These are phyloP conservation scores for Tylochromis polylepis DNA, from an alignment of 2,113 vertebrate species.

Conservation along the genomic window DNA sequence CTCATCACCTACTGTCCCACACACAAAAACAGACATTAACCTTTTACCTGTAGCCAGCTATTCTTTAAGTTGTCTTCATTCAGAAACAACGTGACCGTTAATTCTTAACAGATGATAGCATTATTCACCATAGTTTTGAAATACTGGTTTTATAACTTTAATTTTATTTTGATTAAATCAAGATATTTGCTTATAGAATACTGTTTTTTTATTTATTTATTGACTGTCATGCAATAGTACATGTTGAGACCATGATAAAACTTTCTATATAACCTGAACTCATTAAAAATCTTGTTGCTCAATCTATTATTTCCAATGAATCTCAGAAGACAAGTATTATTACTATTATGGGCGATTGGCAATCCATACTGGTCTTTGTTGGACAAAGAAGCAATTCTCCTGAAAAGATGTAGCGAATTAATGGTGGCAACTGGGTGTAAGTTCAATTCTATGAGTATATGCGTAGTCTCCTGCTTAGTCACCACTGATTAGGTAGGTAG, in stretches of 20 bases:
- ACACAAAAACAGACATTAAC: neutral
- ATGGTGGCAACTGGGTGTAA: neutral
- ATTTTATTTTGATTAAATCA: neutral
- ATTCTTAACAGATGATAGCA: neutral
- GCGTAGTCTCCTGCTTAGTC: neutral
- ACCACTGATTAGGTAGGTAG: fast-evolving
- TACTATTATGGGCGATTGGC: neutral
- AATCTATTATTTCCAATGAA: neutral
- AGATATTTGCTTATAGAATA: neutral
- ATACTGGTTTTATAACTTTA: neutral
- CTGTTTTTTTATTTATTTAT: neutral
- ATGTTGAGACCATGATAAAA: neutral
- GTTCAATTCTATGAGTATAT: neutral
- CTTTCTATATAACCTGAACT: neutral
- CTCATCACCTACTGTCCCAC: neutral
- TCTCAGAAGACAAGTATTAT: neutral
- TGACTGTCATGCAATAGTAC: fast-evolving
- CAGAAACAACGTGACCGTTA: neutral
- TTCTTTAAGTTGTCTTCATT: neutral
- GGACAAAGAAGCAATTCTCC: neutral
- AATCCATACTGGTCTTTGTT: neutral
- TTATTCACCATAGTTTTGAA: neutral
- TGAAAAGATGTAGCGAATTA: neutral
- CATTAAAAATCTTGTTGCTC: neutral
- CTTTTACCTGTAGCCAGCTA: neutral